phyloP scores from a whole-genome alignment of 64 coral and sea anemone genomes.

The Montipora sp. region DNA sequence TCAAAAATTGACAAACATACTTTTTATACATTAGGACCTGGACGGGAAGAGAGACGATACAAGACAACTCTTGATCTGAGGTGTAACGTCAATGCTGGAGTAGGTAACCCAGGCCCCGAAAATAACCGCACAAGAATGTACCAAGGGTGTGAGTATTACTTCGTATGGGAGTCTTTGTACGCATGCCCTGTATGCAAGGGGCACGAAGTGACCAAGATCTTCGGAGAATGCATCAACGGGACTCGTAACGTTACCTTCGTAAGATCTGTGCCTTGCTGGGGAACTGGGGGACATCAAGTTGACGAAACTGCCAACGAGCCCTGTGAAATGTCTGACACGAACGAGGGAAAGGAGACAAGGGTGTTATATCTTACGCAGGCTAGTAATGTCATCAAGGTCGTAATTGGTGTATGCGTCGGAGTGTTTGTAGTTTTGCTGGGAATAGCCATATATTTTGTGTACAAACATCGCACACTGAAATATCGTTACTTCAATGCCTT shows the following conservation, averaged over 20 bases:
- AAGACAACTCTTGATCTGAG: conserved; percentile 70
- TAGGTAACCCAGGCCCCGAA: conserved; percentile 77
- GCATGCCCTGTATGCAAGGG: conserved; percentile 86
- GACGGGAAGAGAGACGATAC: neutral
- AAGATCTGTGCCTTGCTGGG: conserved; percentile 70
- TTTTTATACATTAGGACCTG: too few species aligned
- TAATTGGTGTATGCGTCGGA: conserved; percentile 78
- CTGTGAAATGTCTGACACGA: conserved; percentile 20
- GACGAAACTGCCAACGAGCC: neutral
- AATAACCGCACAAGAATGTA: conserved; percentile 17
- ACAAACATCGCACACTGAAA: conserved; percentile 73
- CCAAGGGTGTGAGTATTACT: conserved; percentile 37
- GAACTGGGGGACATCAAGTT: neutral
- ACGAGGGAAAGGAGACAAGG: neutral
- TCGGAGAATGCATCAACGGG: conserved; percentile 67
- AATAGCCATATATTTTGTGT: conserved; percentile 78
- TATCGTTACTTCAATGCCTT: conserved; percentile 70
- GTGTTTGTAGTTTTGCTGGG: conserved; percentile 53
- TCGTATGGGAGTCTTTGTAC: conserved; percentile 87
- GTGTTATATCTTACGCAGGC: neutral
- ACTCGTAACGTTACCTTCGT: conserved; percentile 46
- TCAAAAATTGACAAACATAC: too few species aligned
- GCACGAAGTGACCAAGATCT: conserved; percentile 46
- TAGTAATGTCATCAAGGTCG: conserved; percentile 45
- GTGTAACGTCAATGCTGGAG: conserved; percentile 78